Evolutionary conservation across 2,113 vertebrate species (phyloP).

Genomic region (Chaenogobius annularis): DNA sequence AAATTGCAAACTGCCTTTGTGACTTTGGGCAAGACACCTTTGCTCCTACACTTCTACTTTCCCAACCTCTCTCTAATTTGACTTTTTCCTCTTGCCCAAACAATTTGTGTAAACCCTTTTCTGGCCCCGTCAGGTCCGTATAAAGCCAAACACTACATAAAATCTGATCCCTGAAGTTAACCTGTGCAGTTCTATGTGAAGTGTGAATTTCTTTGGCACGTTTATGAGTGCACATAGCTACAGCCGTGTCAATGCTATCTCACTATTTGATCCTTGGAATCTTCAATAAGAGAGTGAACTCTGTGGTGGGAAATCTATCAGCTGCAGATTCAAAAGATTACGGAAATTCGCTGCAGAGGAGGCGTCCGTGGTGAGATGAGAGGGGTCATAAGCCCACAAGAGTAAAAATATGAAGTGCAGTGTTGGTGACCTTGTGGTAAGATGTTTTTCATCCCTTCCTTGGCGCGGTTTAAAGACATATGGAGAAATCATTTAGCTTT

Average conservation of each 20-base stretch:
- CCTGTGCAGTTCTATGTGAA: conserved; percentile 31
- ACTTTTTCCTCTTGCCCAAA: conserved; percentile 51
- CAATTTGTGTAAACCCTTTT: conserved; percentile 63
- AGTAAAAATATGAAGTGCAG: conserved; percentile 59
- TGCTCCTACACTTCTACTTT: conserved; percentile 14
- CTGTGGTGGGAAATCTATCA: conserved; percentile 69
- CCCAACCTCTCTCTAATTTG: conserved; percentile 20
- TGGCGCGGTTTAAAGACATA: conserved; percentile 34
- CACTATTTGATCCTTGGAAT: conserved; percentile 47
- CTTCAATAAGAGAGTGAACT: conserved; percentile 58
- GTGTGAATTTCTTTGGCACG: conserved; percentile 30
- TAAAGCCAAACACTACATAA: conserved; percentile 71
- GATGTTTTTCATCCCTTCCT: conserved; percentile 49
- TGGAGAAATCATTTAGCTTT: conserved; percentile 43
- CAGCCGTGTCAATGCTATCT: conserved; percentile 34
- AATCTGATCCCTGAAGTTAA: conserved; percentile 45
- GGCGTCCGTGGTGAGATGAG: conserved; percentile 30
- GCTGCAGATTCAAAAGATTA: conserved; percentile 67
- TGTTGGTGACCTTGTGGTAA: conserved; percentile 68
- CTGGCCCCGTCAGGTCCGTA: conserved; percentile 57
- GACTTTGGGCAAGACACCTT: background rate
- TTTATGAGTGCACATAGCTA: conserved; percentile 32
- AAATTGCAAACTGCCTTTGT: no score
- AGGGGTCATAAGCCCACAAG: conserved; percentile 49
- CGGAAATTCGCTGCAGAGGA: conserved; percentile 58